phyloP scores from a whole-genome alignment of 2,797 vertebrate genomes.

The Schizothorax lantsangensis region DNA sequence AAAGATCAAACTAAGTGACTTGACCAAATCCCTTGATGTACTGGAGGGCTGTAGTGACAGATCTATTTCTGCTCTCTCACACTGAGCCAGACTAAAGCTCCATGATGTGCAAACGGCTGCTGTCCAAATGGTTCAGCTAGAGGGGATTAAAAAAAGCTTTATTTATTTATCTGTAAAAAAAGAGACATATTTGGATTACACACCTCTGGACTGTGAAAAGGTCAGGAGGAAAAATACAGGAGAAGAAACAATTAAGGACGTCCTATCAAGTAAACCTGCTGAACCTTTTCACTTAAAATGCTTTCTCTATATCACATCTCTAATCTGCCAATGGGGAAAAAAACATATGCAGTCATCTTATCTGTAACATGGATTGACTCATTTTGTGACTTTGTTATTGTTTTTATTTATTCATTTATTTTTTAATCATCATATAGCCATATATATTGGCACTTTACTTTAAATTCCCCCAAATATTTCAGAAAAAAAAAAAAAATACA shows the following conservation, averaged over 20 bases:
- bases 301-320: slow-evolving; percentile 18
- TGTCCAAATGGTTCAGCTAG: slow-evolving; percentile 20
- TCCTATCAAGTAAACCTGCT: neutral
- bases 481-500: no score
- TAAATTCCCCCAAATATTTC: no score
- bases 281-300: slow-evolving; percentile 17
- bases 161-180: slow-evolving; percentile 23
- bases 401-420: neutral
- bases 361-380: neutral
- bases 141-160: slow-evolving; percentile 33
- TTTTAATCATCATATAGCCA: neutral
- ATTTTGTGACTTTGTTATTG: neutral
- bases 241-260: slow-evolving; percentile 8
- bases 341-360: neutral
- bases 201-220: slow-evolving; percentile 1
- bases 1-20: slow-evolving; percentile 6
- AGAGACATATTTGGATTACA: slow-evolving; percentile 41
- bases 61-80: slow-evolving; percentile 23
- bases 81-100: slow-evolving; percentile 12
- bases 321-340: neutral
- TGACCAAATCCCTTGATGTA: slow-evolving; percentile 37
- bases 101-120: neutral
- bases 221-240: slow-evolving; percentile 1
- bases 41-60: slow-evolving; percentile 26
- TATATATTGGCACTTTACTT: no score